Base-by-base conservation (phyloP, 2,888 invertebrate genomes). In the Campoplex capitator region DNA sequence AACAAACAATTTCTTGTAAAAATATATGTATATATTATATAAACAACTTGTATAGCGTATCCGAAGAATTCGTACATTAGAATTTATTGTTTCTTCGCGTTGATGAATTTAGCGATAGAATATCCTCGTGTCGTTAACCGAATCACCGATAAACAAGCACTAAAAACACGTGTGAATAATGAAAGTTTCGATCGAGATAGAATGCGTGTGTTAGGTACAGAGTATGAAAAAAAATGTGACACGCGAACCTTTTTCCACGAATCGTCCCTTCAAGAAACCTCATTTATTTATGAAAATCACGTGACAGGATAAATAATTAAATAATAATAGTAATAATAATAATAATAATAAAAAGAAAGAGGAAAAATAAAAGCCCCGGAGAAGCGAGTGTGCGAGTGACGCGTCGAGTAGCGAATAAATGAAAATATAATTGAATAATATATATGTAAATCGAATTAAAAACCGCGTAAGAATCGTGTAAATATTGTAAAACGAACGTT, bases 401-500 rank as follows among this genome's bases (percentile, higher is more conserved):
- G 81, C 76, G 81, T 89, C 88, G 62, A 32, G 18, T 78, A 85
- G 83, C 86, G 88, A 75, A 45, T 75, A 70, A 79, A 68, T 84
- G 76, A 85, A 74, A 62, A 89, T 71, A 70, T 45, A 76, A 88
- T 89, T 70, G 84, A 89, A 56, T 88, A 89, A 89, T 83, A 86
- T 88, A 89, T 84, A 87, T 88, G 87, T 82, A 89, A 87, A 84
- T 91, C 89, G 88, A 87, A 88, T 85, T 73, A 89, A 79, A 79
- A 82, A 84, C 68, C 45, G 81, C 68, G 76, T 84, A 84, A 84
- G 84, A 78, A 88, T 85, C 83, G 77, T 93, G 93, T 93, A 93
- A 91, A 93, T 93, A 93, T 92, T 93, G 93, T 93, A 93, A 90
- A 93, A 92, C 45, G 89, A 90, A 91, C 38, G 54, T 68, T 89